Evolutionary conservation across 2,888 invertebrate species (phyloP).

Genomic region (Erpobdella octoculata): DNA sequence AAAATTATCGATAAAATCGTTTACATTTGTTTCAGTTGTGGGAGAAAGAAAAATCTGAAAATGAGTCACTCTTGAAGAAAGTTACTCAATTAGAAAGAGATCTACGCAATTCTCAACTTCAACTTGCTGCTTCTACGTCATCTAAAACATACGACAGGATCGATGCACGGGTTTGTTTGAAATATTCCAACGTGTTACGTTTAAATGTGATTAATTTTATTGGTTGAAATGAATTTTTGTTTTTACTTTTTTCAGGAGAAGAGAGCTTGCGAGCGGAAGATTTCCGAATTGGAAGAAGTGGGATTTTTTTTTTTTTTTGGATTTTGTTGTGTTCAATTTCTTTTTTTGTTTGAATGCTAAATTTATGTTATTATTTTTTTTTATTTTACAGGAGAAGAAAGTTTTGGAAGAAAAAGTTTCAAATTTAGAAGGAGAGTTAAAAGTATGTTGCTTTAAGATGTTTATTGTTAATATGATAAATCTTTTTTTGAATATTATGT

Average conservation of each 20-base stretch:
- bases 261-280: constrained; percentile 6
- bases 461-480: too few relatives aligned
- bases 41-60: constrained; percentile 19
- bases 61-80: constrained; percentile 9
- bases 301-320: not conserved
- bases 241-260: constrained; percentile 18
- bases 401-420: not conserved
- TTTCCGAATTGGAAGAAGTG: constrained; percentile 23
- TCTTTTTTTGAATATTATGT: too few relatives aligned
- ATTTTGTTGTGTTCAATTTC: not conserved
- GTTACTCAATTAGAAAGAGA: constrained; percentile 20
- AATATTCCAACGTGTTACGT: not conserved
- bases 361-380: not conserved
- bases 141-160: constrained; percentile 4
- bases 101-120: constrained; percentile 17
- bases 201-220: not conserved
- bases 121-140: not conserved
- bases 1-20: not conserved
- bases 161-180: not conserved
- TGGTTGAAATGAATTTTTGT: not conserved
- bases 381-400: not conserved
- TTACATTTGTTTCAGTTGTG: constrained; percentile 18
- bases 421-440: not conserved
- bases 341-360: not conserved
- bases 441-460: constrained; percentile 4